Percentiles rank a stretch among this genome's conserved stretches.
phyloP scores from a whole-genome alignment of 2,113 vertebrate species.

The Osmerus eperlanus region DNA sequence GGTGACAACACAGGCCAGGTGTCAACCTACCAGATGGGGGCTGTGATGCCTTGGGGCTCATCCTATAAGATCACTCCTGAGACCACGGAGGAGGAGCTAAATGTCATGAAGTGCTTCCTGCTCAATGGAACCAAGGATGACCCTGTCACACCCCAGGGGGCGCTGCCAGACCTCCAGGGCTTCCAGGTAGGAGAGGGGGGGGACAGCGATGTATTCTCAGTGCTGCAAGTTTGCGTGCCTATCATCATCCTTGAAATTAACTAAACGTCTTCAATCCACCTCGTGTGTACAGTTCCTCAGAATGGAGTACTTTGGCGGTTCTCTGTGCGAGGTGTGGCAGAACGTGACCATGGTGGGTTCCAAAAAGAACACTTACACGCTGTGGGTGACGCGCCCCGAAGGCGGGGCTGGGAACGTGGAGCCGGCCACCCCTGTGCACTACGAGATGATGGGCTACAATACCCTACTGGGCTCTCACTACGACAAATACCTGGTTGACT shows the following conservation, averaged over 20 bases:
- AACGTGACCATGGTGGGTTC: constrained; percentile 65
- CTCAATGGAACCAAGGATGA: constrained; percentile 73
- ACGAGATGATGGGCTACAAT: constrained; percentile 80
- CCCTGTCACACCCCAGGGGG: constrained; percentile 55
- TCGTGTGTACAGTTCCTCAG: constrained; percentile 66
- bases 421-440: constrained; percentile 63
- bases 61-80: constrained; percentile 74
- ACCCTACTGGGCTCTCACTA: constrained; percentile 78
- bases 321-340: constrained; percentile 76
- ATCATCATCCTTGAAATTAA: too few species aligned
- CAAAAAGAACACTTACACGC: constrained; percentile 77
- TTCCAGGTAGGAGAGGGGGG: constrained; percentile 69
- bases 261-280: too few species aligned
- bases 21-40: constrained; percentile 72
- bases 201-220: background rate
- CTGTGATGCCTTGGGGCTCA: constrained; percentile 57
- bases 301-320: constrained; percentile 70
- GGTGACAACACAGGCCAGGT: constrained; percentile 69
- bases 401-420: constrained; percentile 23
- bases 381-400: constrained; percentile 73
- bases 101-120: constrained; percentile 78
- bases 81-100: constrained; percentile 74
- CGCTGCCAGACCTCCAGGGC: constrained; percentile 63
- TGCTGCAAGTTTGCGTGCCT: too few species aligned
- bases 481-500: constrained; percentile 78